Base-by-base conservation (phyloP, 2,888 invertebrate species). In the Apeira syringaria region DNA sequence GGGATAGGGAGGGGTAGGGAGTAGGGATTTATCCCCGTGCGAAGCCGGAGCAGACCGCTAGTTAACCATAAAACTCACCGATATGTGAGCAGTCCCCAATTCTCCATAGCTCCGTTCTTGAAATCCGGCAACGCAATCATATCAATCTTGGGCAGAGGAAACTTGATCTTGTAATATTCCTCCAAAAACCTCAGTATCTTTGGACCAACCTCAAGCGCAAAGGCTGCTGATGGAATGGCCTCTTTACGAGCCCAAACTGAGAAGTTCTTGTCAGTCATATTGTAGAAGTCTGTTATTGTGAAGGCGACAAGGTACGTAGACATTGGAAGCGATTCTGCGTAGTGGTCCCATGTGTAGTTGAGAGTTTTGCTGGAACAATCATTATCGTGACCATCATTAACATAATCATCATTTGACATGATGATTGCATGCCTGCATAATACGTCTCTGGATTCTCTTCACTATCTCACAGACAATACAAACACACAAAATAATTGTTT, bases 61-160 rank as follows among this genome's bases (percentile, higher is more conserved):
- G n/a, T n/a, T n/a, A n/a, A n/a, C n/a, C n/a, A n/a, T n/a, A n/a
- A n/a, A 37, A 30, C 49, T 48, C 64, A 93, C 93, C 93, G 92
- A 75, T 93, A 96, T 0, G 94, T 94, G 5, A 96, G 92, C 10
- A 96, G 73, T 0, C 96, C 96, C 95, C 96, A 96, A 70, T 96
- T 96, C 73, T 96, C 97, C 97, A 97, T 97, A 0, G 97, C 97
- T 0, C 96, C 96, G 1, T 96, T 95, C 36, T 94, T 92, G 69
- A 97, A 98, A 74, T 98, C 97, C 0, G 98, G 97, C 43, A 98
- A 82, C 0, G 97, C 98, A n/a, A 97, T 94, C 96, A 98, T 96
- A 70, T 98, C 98, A 48, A 96, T 93, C 81, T 97, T 97, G 0
- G 94, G 93, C 35, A 97, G 66, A 0, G 95, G 95, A 67, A 95